Conservation (phyloP, 1,140 invertebrate genomes). For the Macrobrachium rosenbergii region DNA sequence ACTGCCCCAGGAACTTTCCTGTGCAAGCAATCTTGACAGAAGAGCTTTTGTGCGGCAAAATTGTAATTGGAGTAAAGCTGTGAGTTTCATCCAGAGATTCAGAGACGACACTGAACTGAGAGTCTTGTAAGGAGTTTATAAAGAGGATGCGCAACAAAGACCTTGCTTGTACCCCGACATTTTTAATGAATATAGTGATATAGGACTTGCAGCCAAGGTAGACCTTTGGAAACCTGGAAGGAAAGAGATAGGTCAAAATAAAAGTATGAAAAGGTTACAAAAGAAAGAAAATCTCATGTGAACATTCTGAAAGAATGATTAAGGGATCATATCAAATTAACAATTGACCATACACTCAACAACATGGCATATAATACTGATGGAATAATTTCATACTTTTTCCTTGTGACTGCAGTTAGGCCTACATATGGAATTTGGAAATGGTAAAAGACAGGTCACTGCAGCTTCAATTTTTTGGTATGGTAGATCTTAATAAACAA, state of each 20-base stretch:
- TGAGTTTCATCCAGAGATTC: constrained; percentile 18
- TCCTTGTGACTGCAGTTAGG: too few species aligned
- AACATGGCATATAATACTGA: too few species aligned
- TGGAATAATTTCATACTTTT: too few species aligned
- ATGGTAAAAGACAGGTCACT: too few species aligned
- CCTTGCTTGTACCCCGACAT: constrained; percentile 2
- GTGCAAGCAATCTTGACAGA: constrained; percentile 44
- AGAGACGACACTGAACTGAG: constrained; percentile 15
- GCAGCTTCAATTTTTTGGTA: too few species aligned
- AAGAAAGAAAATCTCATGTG: too few species aligned
- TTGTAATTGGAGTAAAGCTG: constrained; percentile 9
- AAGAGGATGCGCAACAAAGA: constrained; percentile 24
- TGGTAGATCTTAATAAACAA: too few species aligned
- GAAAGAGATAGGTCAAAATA: background rate
- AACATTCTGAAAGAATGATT: background rate
- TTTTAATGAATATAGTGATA: constrained; percentile 15
- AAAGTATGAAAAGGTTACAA: too few species aligned
- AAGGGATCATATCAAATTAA: background rate
- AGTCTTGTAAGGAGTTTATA: constrained; percentile 23
- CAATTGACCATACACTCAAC: too few species aligned
- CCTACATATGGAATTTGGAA: too few species aligned
- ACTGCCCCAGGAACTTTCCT: constrained; percentile 74
- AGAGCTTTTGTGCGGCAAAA: constrained; percentile 2
- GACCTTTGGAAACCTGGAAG: constrained; percentile 44
- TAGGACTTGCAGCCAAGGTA: constrained; percentile 9